Conservation (phyloP, 2,113 vertebrate genomes). For the Brienomyrus brachyistius region DNA sequence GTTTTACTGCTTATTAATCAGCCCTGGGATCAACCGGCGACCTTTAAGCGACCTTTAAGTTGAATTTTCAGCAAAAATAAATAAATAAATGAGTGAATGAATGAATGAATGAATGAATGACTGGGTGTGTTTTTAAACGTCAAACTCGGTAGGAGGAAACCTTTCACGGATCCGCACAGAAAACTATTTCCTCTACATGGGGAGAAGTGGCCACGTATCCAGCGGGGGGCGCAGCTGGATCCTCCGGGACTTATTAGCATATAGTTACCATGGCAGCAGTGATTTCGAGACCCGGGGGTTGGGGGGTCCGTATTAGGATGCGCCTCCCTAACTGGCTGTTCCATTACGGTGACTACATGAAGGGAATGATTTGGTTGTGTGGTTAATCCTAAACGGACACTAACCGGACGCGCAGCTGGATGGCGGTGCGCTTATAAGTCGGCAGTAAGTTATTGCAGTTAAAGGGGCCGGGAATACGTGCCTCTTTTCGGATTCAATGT, state of each 20-base stretch:
- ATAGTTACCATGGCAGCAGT: constrained; percentile 41
- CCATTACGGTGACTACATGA: neutral
- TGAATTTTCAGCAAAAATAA: neutral
- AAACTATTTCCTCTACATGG: neutral
- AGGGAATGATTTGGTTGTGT: neutral
- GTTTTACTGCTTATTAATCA: neutral
- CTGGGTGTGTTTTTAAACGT: neutral
- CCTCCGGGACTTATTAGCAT: constrained; percentile 10
- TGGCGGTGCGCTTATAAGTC: neutral
- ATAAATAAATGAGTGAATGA: neutral
- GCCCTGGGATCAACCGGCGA: neutral
- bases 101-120: neutral
- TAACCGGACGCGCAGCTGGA: neutral
- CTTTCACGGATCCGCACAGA: neutral
- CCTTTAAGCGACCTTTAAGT: neutral
- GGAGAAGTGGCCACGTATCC: neutral
- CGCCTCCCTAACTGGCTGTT: neutral
- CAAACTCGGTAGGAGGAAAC: neutral
- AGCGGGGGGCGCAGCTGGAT: neutral
- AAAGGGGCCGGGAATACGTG: neutral
- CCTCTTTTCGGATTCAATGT: neutral
- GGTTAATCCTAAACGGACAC: neutral
- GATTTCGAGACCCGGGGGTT: neutral
- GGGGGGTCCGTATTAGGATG: neutral
- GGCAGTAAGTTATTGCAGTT: neutral